A percentile compares a stretch with the other conserved stretches of the same genome.
These are phyloP conservation scores for Brevipalpus yothersi DNA, from an alignment of 1,140 invertebrate species.

Conservation along the genomic window DNA sequence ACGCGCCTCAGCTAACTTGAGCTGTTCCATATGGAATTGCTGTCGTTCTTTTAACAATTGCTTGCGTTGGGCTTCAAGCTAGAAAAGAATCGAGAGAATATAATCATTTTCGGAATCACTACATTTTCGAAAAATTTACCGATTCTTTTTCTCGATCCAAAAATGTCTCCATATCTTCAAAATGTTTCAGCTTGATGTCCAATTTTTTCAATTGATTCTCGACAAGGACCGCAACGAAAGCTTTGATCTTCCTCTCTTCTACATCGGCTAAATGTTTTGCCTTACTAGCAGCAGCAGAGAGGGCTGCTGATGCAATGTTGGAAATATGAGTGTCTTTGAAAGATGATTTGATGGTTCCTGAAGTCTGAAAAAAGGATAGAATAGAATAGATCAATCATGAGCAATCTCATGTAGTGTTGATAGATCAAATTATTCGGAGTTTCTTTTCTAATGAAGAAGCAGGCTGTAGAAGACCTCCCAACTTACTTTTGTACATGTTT, in stretches of 20 bases:
- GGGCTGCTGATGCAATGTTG: constrained; percentile 76
- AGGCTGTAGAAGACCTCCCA: too few relatives aligned
- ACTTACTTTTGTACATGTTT: too few relatives aligned
- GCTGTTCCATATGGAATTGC: constrained; percentile 91
- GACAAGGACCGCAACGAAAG: constrained; percentile 82
- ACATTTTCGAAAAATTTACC: constrained; percentile 15
- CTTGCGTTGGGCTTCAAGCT: constrained; percentile 84
- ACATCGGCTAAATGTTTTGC: constrained; percentile 93
- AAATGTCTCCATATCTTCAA: constrained; percentile 86
- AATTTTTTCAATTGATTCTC: constrained; percentile 97
- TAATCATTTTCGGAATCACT: background rate
- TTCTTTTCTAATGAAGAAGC: too few relatives aligned
- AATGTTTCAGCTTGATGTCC: constrained; percentile 91
- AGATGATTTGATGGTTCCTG: too few relatives aligned
- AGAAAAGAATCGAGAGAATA: background rate
- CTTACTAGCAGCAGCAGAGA: constrained; percentile 91
- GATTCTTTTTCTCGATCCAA: constrained; percentile 92
- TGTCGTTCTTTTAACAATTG: constrained; percentile 91
- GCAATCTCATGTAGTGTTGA: too few relatives aligned
- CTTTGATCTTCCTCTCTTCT: constrained; percentile 94
- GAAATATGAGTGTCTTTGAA: constrained; percentile 60
- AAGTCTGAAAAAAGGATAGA: too few relatives aligned
- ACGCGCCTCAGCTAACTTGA: constrained; percentile 84
- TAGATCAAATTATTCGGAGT: too few relatives aligned
- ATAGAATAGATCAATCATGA: constrained; percentile 18